A percentile compares a stretch with the other conserved stretches of the same genome.
These are phyloP conservation scores for Globodera rostochiensis DNA, from an alignment of 1,140 invertebrate species.

Conservation along the genomic window DNA sequence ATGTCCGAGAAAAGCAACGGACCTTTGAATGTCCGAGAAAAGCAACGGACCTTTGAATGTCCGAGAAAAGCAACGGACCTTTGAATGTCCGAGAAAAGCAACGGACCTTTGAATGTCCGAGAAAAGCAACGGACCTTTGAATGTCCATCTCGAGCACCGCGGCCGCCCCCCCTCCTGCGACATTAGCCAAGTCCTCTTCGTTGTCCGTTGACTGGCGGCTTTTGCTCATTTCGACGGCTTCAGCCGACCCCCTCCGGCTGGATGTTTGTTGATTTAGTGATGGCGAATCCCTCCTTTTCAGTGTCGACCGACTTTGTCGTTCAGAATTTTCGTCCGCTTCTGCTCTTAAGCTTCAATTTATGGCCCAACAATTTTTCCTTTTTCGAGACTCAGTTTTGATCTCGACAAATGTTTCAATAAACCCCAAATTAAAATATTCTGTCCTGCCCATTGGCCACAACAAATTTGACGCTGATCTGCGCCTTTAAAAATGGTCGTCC, in stretches of 20 bases:
- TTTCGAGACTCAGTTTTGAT: too few relatives aligned
- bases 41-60: conserved; percentile 1
- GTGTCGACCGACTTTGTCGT: background rate
- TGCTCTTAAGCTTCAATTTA: background rate
- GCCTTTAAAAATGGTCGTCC: too few relatives aligned
- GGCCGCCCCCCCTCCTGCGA: background rate
- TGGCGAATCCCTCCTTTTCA: background rate
- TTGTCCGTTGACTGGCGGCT: background rate
- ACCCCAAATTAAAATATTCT: too few relatives aligned
- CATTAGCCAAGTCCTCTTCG: background rate
- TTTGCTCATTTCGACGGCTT: background rate
- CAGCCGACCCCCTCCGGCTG: background rate
- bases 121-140: background rate
- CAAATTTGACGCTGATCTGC: too few relatives aligned
- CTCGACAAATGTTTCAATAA: too few relatives aligned
- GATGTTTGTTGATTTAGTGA: background rate
- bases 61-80: too few relatives aligned
- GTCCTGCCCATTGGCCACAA: too few relatives aligned
- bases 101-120: conserved; percentile 1
- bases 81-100: conserved; percentile 1
- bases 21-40: conserved; percentile 8
- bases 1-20: too few relatives aligned
- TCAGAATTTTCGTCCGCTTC: background rate
- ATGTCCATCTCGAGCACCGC: background rate
- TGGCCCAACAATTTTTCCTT: too few relatives aligned